Conservation (phyloP, 2,888 invertebrate species). For the Epinotia demarniana region DNA sequence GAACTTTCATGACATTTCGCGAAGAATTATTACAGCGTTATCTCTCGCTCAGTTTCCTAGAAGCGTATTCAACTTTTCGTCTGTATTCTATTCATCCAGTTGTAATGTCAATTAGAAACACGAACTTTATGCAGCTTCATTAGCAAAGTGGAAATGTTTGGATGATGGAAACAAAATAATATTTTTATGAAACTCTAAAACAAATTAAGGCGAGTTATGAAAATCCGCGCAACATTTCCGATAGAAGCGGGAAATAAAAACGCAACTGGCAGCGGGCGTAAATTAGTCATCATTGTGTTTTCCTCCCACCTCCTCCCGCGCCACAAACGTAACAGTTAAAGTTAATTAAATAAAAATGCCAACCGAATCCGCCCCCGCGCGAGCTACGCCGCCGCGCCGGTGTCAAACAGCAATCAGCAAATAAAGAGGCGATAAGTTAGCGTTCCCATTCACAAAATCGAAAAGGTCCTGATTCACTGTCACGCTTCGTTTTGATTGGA, state of each 20-base stretch:
- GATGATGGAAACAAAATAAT: conserved; percentile 23
- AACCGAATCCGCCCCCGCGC: conserved; percentile 61
- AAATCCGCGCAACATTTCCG: conserved; percentile 55
- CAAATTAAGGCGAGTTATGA: conserved; percentile 61
- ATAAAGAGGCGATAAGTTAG: conserved; percentile 82
- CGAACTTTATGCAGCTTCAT: conserved; percentile 39
- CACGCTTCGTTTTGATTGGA: conserved; percentile 83
- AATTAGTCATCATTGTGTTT: conserved; percentile 77
- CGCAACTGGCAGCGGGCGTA: conserved; percentile 68
- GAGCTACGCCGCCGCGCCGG: conserved; percentile 50
- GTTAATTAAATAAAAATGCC: conserved; percentile 81
- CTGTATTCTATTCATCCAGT: conserved; percentile 64
- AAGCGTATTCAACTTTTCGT: conserved; percentile 65
- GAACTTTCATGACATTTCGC: conserved; percentile 82
- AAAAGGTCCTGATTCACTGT: conserved; percentile 82
- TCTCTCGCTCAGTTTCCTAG: conserved; percentile 70
- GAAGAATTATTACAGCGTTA: conserved; percentile 83
- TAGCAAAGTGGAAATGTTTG: conserved; percentile 42
- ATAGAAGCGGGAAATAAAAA: conserved; percentile 63
- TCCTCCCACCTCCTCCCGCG: conserved; percentile 54
- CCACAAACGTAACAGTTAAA: conserved; percentile 67
- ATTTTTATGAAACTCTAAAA: conserved; percentile 52
- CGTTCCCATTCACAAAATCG: conserved; percentile 77
- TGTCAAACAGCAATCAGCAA: conserved; percentile 81
- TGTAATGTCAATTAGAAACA: conserved; percentile 72